These are phyloP conservation scores for Apamea sordens DNA, from an alignment of 2,888 invertebrate genomes.

Conservation along the genomic window DNA sequence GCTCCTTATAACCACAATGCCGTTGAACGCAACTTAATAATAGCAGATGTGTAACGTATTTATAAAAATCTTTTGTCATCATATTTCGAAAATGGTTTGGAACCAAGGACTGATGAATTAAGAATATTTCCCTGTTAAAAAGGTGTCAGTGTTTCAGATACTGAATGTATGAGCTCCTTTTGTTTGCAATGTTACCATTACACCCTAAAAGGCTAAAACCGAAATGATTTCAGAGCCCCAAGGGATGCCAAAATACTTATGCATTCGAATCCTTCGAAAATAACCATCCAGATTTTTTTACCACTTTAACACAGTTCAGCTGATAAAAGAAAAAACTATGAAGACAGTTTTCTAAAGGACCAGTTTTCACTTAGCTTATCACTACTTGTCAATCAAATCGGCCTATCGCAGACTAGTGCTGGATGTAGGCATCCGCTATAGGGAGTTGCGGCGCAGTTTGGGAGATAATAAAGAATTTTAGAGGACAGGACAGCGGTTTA, in stretches of 20 bases:
- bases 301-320: not conserved
- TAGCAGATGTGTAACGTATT: not conserved
- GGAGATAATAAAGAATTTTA: not conserved
- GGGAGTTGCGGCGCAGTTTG: too few species aligned
- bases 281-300: not conserved
- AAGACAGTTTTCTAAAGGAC: not conserved
- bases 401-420: too few species aligned
- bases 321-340: not conserved
- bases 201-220: not conserved
- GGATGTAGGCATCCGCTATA: too few species aligned
- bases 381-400: too few species aligned
- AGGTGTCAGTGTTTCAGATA: not conserved
- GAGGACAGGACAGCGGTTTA: not conserved
- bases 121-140: conserved; percentile 1
- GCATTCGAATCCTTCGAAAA: not conserved
- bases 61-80: not conserved
- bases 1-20: not conserved
- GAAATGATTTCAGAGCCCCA: not conserved
- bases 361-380: not conserved
- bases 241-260: not conserved
- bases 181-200: not conserved
- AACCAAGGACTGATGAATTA: not conserved
- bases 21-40: not conserved
- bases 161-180: not conserved
- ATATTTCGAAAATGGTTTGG: not conserved